A percentile compares a stretch with the other conserved stretches of the same genome.
These are phyloP conservation scores for Netelia inedita DNA, from an alignment of 2,888 invertebrate species.

Conservation along the genomic window DNA sequence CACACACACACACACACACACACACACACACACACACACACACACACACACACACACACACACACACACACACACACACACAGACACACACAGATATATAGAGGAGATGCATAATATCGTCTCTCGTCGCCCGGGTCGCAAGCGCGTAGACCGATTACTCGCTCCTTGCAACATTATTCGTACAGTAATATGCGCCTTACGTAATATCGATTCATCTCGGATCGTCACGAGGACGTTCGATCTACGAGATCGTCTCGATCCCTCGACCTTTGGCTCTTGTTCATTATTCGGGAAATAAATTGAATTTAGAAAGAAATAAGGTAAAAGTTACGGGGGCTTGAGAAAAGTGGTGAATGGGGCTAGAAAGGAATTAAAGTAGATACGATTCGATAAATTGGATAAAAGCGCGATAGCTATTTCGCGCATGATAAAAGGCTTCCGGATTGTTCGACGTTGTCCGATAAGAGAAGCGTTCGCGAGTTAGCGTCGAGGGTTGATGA, in stretches of 20 bases:
- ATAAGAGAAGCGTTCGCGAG: conserved; percentile 4
- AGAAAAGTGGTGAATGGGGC: too few species aligned
- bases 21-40: background rate
- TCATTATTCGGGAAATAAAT: background rate
- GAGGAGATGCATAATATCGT: background rate
- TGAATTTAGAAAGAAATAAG: background rate
- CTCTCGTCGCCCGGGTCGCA: conserved; percentile 55
- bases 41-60: background rate
- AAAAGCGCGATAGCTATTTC: background rate
- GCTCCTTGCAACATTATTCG: conserved; percentile 75
- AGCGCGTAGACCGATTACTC: conserved; percentile 64
- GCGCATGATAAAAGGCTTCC: conserved; percentile 36
- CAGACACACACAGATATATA: background rate
- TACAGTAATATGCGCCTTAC: conserved; percentile 72
- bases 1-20: conserved; percentile 7
- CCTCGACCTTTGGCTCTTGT: conserved; percentile 3
- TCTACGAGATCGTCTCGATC: background rate
- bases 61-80: background rate
- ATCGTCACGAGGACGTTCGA: conserved; percentile 26
- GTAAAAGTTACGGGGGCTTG: too few species aligned
- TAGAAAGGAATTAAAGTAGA: background rate
- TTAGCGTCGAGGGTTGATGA: background rate
- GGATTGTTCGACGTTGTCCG: background rate
- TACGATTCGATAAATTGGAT: background rate
- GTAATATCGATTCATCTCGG: conserved; percentile 65